A percentile compares a stretch with the other conserved stretches of the same genome.
phyloP scores from a whole-genome alignment of 2,888 invertebrate species.

The Monochamus alternatus region DNA sequence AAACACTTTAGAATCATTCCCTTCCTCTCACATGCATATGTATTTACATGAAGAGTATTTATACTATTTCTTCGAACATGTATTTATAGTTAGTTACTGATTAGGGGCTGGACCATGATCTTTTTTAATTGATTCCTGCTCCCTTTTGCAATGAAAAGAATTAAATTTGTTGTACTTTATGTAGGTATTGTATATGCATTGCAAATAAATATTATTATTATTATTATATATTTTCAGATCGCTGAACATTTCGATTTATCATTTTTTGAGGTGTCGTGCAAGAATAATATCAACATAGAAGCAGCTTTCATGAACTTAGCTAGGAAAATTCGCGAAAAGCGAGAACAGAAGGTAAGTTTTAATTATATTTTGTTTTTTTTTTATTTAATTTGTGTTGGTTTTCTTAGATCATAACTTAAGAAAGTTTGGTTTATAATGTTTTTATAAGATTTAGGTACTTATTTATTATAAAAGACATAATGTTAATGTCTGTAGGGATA shows the following conservation, averaged over 20 bases:
- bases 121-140: too few relatives aligned
- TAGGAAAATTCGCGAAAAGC: conserved; percentile 86
- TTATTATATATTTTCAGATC: conserved; percentile 74
- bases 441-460: background rate
- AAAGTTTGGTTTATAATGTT: background rate
- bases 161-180: too few relatives aligned
- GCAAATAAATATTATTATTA: too few relatives aligned
- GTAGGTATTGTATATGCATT: too few relatives aligned
- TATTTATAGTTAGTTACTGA: too few relatives aligned
- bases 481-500: conserved; percentile 58
- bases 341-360: conserved; percentile 79
- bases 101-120: too few relatives aligned
- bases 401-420: background rate
- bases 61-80: too few relatives aligned
- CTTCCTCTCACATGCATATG: too few relatives aligned
- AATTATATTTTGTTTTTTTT: background rate
- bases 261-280: conserved; percentile 91
- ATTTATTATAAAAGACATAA: conserved; percentile 5
- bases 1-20: too few relatives aligned
- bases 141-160: too few relatives aligned
- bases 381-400: background rate
- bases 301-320: conserved; percentile 87
- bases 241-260: conserved; percentile 92
- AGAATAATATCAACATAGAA: conserved; percentile 89
- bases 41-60: too few relatives aligned